Conservation (phyloP, 2,888 invertebrate species). For the Troglohyphantes excavatus region DNA sequence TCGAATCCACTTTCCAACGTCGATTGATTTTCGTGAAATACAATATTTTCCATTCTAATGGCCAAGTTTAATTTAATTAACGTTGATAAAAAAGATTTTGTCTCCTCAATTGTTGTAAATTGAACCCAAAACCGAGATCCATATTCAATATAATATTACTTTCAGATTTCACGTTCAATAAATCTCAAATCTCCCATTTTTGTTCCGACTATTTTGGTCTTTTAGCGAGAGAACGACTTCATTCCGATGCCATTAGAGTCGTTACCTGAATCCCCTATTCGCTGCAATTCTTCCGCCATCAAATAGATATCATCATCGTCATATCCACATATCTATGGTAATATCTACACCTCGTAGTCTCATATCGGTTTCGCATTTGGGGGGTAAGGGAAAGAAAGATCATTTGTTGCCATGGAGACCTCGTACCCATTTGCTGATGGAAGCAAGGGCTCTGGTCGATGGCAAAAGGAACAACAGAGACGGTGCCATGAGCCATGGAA, state of each 20-base stretch:
- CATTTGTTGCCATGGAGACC: neutral
- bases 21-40: too few relatives aligned
- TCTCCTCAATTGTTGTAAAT: too few relatives aligned
- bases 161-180: too few relatives aligned
- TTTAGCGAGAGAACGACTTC: neutral
- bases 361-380: slow-evolving; percentile 1
- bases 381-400: neutral
- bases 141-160: too few relatives aligned
- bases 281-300: neutral
- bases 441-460: neutral
- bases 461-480: neutral
- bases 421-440: neutral
- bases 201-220: neutral
- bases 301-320: slow-evolving; percentile 6
- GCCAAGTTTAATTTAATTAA: too few relatives aligned
- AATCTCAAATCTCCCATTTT: neutral
- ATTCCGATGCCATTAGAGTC: neutral
- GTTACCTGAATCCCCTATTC: neutral
- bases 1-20: too few relatives aligned
- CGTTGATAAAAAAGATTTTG: too few relatives aligned
- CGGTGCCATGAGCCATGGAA: neutral
- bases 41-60: too few relatives aligned
- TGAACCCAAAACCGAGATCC: too few relatives aligned
- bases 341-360: neutral
- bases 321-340: neutral